Percentiles rank a stretch among this genome's conserved stretches.
Conservation (phyloP, 2,113 vertebrate species). For the Lamprotornis superbus region DNA sequence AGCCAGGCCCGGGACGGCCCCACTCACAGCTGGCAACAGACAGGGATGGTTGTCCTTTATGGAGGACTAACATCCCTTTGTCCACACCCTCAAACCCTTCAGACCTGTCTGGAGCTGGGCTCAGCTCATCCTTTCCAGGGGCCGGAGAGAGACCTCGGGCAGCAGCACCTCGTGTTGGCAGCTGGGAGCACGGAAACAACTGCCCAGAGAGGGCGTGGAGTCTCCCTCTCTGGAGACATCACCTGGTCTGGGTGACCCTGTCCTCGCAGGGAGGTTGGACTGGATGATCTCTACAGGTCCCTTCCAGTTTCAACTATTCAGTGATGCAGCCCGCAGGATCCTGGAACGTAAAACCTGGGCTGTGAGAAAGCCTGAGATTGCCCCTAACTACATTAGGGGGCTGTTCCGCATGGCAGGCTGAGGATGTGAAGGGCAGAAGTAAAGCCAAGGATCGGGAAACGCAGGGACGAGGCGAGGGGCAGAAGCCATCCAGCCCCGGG, state of each 20-base stretch:
- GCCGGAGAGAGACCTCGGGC: not conserved
- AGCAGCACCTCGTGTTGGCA: not conserved
- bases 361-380: not conserved
- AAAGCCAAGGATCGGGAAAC: accelerated
- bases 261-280: not conserved
- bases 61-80: not conserved
- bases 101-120: not conserved
- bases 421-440: not conserved
- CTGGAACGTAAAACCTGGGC: not conserved
- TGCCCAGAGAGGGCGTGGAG: not conserved
- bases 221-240: not conserved
- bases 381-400: accelerated
- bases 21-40: not conserved
- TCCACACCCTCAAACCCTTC: not conserved
- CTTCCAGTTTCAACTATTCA: not conserved
- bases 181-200: not conserved
- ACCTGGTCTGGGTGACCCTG: not conserved
- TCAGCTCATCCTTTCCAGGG: not conserved
- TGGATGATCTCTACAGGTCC: not conserved
- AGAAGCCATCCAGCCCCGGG: no score
- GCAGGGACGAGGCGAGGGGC: not conserved
- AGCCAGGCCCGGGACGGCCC: not conserved
- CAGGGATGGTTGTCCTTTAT: not conserved
- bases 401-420: not conserved
- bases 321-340: not conserved